Evolutionary conservation across 37 sponge, comb jelly and placozoan genomes (phyloP).

Genomic region (Bolinopsis microptera): DNA sequence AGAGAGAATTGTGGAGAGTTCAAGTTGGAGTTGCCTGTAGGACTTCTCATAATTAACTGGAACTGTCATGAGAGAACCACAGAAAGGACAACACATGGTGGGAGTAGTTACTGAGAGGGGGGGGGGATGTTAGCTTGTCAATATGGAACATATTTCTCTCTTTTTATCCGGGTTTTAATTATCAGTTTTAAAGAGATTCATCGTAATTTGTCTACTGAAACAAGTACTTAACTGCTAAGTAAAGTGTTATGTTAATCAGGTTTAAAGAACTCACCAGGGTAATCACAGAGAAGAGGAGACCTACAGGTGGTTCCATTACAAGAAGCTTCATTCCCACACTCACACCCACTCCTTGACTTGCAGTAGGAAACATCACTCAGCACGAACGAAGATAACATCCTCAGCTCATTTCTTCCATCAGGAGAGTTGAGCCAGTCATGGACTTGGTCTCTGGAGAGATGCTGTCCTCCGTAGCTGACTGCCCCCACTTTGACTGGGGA

Average conservation of each 20-base stretch:
- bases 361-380: slow-evolving; percentile 2
- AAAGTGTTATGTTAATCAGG: too few species aligned
- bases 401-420: slow-evolving; percentile 17
- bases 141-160: too few species aligned
- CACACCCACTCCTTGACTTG: neutral
- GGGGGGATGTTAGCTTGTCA: neutral
- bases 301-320: neutral
- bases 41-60: neutral
- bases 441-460: neutral
- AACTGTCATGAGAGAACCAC: neutral
- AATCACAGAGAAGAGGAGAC: neutral
- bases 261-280: neutral
- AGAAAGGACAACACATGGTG: slow-evolving; percentile 12
- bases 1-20: neutral
- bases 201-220: too few species aligned
- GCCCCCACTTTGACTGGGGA: neutral
- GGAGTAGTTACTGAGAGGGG: neutral
- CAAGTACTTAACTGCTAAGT: too few species aligned
- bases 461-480: neutral
- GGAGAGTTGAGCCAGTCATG: slow-evolving; percentile 23
- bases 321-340: slow-evolving; percentile 12
- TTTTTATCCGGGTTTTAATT: too few species aligned
- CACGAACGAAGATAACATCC: neutral
- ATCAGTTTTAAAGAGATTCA: too few species aligned
- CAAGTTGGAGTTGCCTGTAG: neutral